A percentile compares a stretch with the other conserved stretches of the same genome.
Evolutionary conservation across 2,113 vertebrate species (phyloP).

Genomic region (Myanophis thanlyinensis): DNA sequence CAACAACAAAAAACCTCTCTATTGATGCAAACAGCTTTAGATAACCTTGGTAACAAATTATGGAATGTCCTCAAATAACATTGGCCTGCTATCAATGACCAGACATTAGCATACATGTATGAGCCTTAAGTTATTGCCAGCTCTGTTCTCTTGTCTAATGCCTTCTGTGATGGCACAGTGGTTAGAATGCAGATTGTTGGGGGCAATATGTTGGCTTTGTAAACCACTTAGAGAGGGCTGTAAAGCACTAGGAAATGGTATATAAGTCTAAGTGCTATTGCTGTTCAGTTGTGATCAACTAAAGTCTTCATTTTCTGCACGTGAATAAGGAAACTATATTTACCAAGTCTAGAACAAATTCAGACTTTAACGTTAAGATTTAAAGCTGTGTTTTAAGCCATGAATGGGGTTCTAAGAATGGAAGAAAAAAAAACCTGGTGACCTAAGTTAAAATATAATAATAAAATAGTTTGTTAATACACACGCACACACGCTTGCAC

Average conservation of each 20-base stretch:
- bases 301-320: neutral
- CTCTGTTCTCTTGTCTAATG: neutral
- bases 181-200: too few relatives aligned
- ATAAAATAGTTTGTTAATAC: neutral
- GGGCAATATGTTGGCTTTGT: too few relatives aligned
- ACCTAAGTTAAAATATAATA: neutral
- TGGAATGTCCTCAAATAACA: neutral
- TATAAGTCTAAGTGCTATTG: too few relatives aligned
- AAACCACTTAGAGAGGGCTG: too few relatives aligned
- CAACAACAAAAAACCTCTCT: neutral
- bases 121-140: neutral
- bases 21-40: neutral
- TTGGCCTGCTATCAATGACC: neutral
- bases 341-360: neutral
- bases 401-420: neutral
- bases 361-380: neutral
- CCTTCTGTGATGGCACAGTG: neutral
- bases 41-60: neutral
- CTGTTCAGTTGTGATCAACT: neutral
- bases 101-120: neutral
- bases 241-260: too few relatives aligned
- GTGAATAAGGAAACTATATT: neutral
- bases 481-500: too few relatives aligned
- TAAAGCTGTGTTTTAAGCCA: neutral
- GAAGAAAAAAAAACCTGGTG: neutral